Conservation (phyloP, 2,888 invertebrate genomes). For the Polylopha cassiicola region DNA sequence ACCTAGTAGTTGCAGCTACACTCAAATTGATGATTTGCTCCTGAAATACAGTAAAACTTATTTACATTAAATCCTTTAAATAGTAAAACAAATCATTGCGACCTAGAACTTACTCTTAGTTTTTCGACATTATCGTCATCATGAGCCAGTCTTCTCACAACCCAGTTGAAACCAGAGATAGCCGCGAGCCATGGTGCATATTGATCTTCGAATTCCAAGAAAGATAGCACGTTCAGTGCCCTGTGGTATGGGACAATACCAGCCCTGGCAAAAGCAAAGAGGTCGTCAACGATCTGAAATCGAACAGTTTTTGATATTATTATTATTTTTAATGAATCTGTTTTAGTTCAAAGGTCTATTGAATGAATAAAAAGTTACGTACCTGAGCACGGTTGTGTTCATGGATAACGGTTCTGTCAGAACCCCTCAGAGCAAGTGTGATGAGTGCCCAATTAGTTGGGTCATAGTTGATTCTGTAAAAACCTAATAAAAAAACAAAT, state of each 20-base stretch:
- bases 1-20: constrained; percentile 57
- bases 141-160: constrained; percentile 37
- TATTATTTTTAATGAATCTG: too few species aligned
- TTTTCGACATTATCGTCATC: constrained; percentile 27
- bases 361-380: constrained; percentile 4
- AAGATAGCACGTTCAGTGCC: constrained; percentile 64
- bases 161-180: constrained; percentile 43
- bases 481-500: constrained; percentile 56
- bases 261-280: constrained; percentile 64
- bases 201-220: constrained; percentile 70
- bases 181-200: constrained; percentile 79
- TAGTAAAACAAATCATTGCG: constrained; percentile 5
- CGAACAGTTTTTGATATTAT: too few species aligned
- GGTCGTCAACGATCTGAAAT: constrained; percentile 70
- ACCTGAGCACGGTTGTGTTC: constrained; percentile 82
- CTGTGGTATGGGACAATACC: constrained; percentile 53
- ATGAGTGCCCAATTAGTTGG: constrained; percentile 74
- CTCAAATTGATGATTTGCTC: constrained; percentile 61
- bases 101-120: constrained; percentile 24
- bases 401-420: constrained; percentile 68
- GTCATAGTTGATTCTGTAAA: constrained; percentile 80
- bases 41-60: constrained; percentile 44
- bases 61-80: too few species aligned
- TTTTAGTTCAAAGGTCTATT: not conserved
- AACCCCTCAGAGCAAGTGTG: constrained; percentile 59